Evolutionary conservation across 2,888 invertebrate species (phyloP), one percentile per base, ranked within the genome.

Genomic region (Ptychoptera albimana): DNA sequence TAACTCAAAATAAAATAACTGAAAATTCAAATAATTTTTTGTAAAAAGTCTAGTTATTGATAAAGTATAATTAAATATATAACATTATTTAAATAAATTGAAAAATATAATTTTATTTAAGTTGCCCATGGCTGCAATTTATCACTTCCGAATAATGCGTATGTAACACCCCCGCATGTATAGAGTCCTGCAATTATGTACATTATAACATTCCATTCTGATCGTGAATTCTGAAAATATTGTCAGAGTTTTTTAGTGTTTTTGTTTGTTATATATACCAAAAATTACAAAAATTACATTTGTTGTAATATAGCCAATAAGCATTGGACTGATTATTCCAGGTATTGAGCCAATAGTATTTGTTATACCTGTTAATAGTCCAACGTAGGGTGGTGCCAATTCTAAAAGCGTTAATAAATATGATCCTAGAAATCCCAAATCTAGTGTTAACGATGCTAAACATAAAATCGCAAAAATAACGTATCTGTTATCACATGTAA

Each of bases 331-430:
- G 3, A 65, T 39, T 48, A 68, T 62, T 9, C 69, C 69, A 35
- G 65, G 60, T 2, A 65, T 48, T 13, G 63, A 62, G 2, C 61
- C 66, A 43, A 66, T 52, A 12, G 63, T 61, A 46, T 69, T 70
- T 31, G 64, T 59, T n/a, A 68, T 51, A 1, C 69, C 70, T 2
- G 65, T 64, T 9, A 70, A 51, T 3, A 68, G 53, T 1, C 69
- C 69, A 2, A 67, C 60, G 52, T 58, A 66, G 2, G 64, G 59
- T 2, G 70, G 70, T 2, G 69, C 69, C 43, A 70, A 53, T 48
- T 67, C 69, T 14, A 70, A 55, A 35, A 64, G 56, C 46, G 64
- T 67, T 8, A 66, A 58, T 56, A 66, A 60, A 50, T 68, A 70
- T 2, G 64, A 66, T 8, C 63, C 68, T 14, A 63, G 59, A 47